Base-by-base conservation (phyloP, 2,888 invertebrate genomes). In the Ochropacha duplaris region DNA sequence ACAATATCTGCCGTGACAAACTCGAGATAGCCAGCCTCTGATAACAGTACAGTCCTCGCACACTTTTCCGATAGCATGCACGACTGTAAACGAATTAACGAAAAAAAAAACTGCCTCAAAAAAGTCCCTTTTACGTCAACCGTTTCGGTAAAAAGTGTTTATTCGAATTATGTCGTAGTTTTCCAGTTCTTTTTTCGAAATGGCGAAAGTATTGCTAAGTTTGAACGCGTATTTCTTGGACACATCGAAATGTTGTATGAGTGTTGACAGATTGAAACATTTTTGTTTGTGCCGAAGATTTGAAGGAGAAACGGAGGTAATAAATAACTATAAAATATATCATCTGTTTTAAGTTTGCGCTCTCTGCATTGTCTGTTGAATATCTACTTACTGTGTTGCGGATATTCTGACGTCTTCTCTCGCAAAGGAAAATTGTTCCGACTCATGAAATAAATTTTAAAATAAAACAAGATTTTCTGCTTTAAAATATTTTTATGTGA, bases 1-100 rank as follows among this genome's bases (percentile, higher is more conserved):
- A 84, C 84, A 87, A 87, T 91, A 85, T 91, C 91, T 88, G 87
- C 82, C 90, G 87, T 92, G 90, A 90, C 92, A 83, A 88, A 89
- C 81, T 80, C 82, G 73, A 87, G 88, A 92, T 92, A 90, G 79
- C 83, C 83, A 79, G 79, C 78, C 74, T 83, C 84, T 89, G 92
- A 92, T 91, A 92, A 88, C 84, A 65, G 73, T 67, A 61, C 90
- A 92, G 91, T 91, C 68, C 72, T 77, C 78, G 69, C 73, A 81
- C 74, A 83, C 65, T 86, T 83, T 81, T 81, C 81, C 78, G 65
- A 78, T 76, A 61, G 83, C 66, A 64, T 72, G 83, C 89, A 88
- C 88, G 85, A 67, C 58, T 69, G 61, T 64, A 62, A 58, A 56
- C 50, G 61, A 64, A 61, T 62, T 49, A 26, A 49, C 50, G 52